A percentile compares a stretch with the other conserved stretches of the same genome.
phyloP scores from a whole-genome alignment of 2,797 vertebrate genomes.

The Hipposideros larvatus region DNA sequence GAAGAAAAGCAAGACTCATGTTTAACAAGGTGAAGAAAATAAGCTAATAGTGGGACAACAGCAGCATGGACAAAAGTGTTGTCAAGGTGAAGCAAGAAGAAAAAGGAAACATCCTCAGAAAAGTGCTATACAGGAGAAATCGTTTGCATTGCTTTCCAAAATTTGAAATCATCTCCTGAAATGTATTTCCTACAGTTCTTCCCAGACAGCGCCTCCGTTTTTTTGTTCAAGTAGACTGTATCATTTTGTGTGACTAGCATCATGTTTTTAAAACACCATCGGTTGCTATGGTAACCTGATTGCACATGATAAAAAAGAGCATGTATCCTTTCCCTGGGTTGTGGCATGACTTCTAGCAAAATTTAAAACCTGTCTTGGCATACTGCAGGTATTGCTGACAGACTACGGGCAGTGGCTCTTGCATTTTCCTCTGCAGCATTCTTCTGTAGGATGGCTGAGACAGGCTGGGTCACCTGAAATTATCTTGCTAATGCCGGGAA shows the following conservation, averaged over 20 bases:
- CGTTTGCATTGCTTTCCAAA: constrained; percentile 17
- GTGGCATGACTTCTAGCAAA: neutral
- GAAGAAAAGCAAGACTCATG: constrained; percentile 16
- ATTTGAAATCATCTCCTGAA: neutral
- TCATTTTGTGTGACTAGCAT: constrained; percentile 35
- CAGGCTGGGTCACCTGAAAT: neutral
- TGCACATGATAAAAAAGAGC: constrained; percentile 11
- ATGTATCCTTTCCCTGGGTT: neutral
- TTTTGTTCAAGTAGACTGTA: constrained; percentile 48
- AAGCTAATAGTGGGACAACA: neutral
- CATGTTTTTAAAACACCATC: constrained; percentile 55
- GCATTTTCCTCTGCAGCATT: neutral
- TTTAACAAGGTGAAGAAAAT: constrained; percentile 48
- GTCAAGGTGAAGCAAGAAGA: neutral
- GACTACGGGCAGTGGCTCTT: neutral
- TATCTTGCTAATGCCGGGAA: neutral
- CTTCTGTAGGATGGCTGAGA: neutral
- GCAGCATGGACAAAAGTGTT: neutral
- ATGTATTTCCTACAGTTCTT: neutral
- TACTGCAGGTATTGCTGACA: neutral
- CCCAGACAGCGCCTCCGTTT: neutral
- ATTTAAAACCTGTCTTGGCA: neutral
- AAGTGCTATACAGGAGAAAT: neutral
- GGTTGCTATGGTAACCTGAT: constrained; percentile 66
- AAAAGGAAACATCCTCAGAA: neutral